Evolutionary conservation across 2,113 vertebrate genomes (phyloP).

Genomic region (Gallinago jamesoni): DNA sequence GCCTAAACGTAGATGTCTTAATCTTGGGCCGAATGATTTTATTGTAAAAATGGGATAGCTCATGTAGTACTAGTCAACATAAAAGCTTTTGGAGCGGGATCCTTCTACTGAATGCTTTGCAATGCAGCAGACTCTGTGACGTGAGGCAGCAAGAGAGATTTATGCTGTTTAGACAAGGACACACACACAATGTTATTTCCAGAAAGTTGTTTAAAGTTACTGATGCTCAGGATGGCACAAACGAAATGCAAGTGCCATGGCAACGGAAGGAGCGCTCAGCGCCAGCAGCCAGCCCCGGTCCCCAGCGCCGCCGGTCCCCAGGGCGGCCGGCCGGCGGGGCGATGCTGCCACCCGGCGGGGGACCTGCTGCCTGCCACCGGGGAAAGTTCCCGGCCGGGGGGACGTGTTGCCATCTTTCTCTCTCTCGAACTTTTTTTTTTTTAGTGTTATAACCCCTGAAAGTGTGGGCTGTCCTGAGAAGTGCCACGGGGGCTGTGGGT

Average conservation of each 20-base stretch:
- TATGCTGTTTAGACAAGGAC: neutral
- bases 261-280: fast-evolving
- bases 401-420: fast-evolving
- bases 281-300: neutral
- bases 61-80: fast-evolving
- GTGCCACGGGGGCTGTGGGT: fast-evolving
- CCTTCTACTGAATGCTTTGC: fast-evolving
- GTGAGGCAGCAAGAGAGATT: neutral
- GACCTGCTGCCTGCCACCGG: neutral
- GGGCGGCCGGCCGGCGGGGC: neutral
- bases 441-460: too few relatives aligned
- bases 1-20: too few relatives aligned
- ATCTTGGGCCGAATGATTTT: neutral
- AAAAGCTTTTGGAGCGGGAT: neutral
- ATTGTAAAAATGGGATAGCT: neutral
- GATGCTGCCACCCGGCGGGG: conserved; percentile 10
- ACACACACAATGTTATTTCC: fast-evolving
- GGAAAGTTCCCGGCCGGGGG: neutral
- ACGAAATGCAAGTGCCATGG: fast-evolving
- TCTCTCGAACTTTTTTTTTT: too few relatives aligned
- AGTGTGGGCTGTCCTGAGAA: neutral
- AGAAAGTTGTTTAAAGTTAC: neutral
- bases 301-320: neutral
- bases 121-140: fast-evolving
- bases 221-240: neutral